Evolutionary conservation across 2,888 invertebrate species (phyloP).

Genomic region (Amiota communis): DNA sequence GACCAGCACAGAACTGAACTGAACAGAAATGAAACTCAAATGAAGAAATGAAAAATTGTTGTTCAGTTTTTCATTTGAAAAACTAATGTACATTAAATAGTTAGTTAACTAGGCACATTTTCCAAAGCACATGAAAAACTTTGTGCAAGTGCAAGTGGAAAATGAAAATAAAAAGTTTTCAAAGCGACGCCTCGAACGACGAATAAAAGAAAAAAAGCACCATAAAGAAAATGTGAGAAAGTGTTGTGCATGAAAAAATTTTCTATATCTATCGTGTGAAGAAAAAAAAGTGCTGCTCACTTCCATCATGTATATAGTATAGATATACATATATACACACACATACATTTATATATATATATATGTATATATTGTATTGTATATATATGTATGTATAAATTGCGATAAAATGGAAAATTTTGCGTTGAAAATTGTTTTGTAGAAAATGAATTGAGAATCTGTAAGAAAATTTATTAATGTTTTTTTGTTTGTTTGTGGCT

Average conservation of each 20-base stretch:
- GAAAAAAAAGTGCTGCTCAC: constrained; percentile 39
- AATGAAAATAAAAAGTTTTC: constrained; percentile 31
- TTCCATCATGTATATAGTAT: constrained; percentile 37
- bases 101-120: constrained; percentile 35
- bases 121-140: constrained; percentile 34
- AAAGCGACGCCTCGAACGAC: constrained; percentile 6
- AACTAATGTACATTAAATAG: constrained; percentile 43
- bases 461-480: constrained; percentile 43
- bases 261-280: constrained; percentile 47
- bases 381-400: too few species aligned
- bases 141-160: constrained; percentile 32
- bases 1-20: constrained; percentile 41
- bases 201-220: constrained; percentile 22
- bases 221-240: constrained; percentile 27
- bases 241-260: constrained; percentile 46
- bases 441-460: constrained; percentile 39
- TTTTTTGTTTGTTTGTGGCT: constrained; percentile 35
- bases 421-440: constrained; percentile 34
- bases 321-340: constrained; percentile 27
- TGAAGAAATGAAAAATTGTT: constrained; percentile 40
- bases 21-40: constrained; percentile 42
- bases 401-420: constrained; percentile 45
- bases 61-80: constrained; percentile 33
- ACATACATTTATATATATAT: too few species aligned
- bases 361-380: background rate